Evolutionary conservation across 1,140 invertebrate species (phyloP), one percentile per base, ranked within the genome.

Genomic region (Phocides pigmalion): DNA sequence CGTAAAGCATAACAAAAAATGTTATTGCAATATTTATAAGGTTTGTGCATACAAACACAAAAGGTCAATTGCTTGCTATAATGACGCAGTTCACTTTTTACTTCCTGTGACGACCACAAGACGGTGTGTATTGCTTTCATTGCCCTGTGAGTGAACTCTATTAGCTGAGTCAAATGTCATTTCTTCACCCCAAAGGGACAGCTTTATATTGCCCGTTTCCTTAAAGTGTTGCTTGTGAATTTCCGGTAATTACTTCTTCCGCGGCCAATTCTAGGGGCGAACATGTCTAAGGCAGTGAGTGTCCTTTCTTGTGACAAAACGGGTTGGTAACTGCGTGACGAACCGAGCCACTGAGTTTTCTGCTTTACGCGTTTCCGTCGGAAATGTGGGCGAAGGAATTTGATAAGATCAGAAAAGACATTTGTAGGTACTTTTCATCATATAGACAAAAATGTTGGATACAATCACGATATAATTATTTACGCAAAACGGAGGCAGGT

Each of bases 161-260:
- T 90, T 89, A 79, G 79, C 72, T 62, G 76, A 84, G 82, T 87
- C 84, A 90, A 90, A 89, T 90, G 88, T 88, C 88, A 88, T 75
- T 78, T 66, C 74, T 83, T 78, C 76, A 81, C 85, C 86, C 86
- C 74, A 68, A 82, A 74, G 71, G 65, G 72, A 74, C 71, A 74
- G 64, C 72, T 67, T 79, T 75, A 76, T 82, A 85, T 85, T 84
- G 69, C 76, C 73, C 76, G 78, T 80, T 86, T 89, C 83, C 87
- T 89, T 82, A 78, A 72, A 79, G 73, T 76, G 69, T 67, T 75
- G 66, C 74, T 64, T 69, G 76, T 67, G 32, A 81, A 80, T 73
- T 89, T 91, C 88, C 88, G 83, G 87, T 68, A 87, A 91, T 91
- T 89, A 91, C 74, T 70, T 79, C 77, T 89, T 89, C 87, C 88